Evolutionary conservation across 2,797 vertebrate species (phyloP).

Genomic region (Acanthopagrus latus): DNA sequence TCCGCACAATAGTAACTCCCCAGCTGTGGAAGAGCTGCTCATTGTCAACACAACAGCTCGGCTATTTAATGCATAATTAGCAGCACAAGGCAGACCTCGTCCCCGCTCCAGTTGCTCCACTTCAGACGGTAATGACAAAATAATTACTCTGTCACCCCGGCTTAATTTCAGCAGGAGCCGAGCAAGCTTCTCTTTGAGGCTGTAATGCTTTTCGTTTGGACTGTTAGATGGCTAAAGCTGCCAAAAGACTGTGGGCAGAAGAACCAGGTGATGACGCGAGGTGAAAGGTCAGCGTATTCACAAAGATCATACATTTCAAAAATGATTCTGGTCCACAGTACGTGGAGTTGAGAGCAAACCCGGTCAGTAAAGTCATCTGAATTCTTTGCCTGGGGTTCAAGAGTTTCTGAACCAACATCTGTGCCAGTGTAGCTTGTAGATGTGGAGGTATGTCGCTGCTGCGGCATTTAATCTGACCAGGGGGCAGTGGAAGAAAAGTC

Average conservation of each 20-base stretch:
- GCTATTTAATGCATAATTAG: slow-evolving; percentile 30
- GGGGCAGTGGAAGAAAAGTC: neutral
- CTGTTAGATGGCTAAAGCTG: neutral
- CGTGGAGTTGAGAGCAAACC: too few relatives aligned
- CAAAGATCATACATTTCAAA: too few relatives aligned
- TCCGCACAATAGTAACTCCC: neutral
- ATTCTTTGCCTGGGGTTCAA: too few relatives aligned
- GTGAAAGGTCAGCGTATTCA: neutral
- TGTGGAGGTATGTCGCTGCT: neutral
- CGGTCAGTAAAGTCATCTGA: too few relatives aligned
- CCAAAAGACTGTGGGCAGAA: neutral
- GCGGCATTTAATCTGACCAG: neutral
- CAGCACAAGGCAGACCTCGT: neutral
- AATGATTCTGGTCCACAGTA: too few relatives aligned
- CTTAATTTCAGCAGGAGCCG: neutral
- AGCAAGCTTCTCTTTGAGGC: neutral
- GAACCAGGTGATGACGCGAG: neutral
- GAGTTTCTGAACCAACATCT: neutral
- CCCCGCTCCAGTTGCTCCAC: neutral
- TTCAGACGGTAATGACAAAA: slow-evolving; percentile 4
- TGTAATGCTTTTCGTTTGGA: neutral
- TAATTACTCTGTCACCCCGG: neutral
- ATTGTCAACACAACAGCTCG: slow-evolving; percentile 18
- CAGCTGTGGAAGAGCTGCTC: neutral
- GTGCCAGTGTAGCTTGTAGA: neutral